Evolutionary conservation across 53 echinoderm and acorn worm genomes (phyloP), one percentile per base, ranked within the genome.

Genomic region (Echinometra lucunter): DNA sequence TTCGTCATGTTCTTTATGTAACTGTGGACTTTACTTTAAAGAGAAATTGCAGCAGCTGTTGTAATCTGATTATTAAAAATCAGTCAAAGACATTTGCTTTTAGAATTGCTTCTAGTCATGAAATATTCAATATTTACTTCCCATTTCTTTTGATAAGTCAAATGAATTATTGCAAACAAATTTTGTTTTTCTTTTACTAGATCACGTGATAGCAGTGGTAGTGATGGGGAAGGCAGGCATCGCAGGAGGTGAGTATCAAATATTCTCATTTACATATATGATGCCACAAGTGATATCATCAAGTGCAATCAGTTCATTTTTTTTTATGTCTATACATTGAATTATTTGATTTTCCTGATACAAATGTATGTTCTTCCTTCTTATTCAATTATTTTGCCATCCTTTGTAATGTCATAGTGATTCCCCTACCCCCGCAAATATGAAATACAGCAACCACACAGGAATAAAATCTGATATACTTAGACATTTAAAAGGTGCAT

Each of bases 181-280:
- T 85, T 81, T 47, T 85, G 85, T 45, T 45, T 85, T n/a, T 88
- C 3, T 60, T 60, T 49, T 6, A 1, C 45, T 89, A 89, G 89
- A 42, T 95, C 95, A 17, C 75, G 95, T 27, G 90, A 95, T 74
- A 96, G 95, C 44, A 96, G 95, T 69, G 96, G 91, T 4, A 95
- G 96, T 95, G 96, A 96, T 55, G 90, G 91, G 27, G 96, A 96
- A 38, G 42, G 88, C 3, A 89, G 94, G 58, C 91, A 95, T 75
- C 72, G 90, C 13, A 89, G 58, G 16, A 94, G 94, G 49, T 93
- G 75, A 85, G 85, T 85, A 27, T 47, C 38, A 78, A 53, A 18
- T 38, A 4, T 38, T 4, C 19, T 78, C 42, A 32, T 69, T 4
- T 8, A 40, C 42, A 32, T 69, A 0, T 34, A 30, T 30, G 28